These are phyloP conservation scores for Melospiza melodia DNA, from an alignment of 2,113 vertebrate genomes.

Conservation along the genomic window DNA sequence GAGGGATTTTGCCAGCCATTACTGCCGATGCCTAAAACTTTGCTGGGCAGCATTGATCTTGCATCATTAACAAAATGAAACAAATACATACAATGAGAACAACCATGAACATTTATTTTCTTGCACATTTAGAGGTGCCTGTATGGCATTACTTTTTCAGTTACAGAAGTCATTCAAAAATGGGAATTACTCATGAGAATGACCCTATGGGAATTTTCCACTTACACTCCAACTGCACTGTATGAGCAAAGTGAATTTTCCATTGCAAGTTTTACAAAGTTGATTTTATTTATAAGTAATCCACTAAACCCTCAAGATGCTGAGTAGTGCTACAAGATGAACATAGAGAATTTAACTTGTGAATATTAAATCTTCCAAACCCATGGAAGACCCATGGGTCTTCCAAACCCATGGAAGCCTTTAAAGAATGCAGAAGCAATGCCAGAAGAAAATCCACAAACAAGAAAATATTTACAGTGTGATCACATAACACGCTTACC, in stretches of 20 bases:
- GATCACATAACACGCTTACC: accelerated
- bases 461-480: neutral
- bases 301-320: neutral
- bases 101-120: neutral
- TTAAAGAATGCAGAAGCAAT: neutral
- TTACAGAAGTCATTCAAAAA: neutral
- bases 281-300: neutral
- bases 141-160: neutral
- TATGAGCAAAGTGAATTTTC: neutral
- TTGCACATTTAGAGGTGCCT: neutral
- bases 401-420: neutral
- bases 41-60: neutral
- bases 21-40: neutral
- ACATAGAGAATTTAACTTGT: neutral
- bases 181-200: neutral
- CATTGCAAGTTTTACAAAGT: neutral
- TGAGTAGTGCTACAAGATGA: neutral
- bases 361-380: neutral
- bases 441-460: neutral
- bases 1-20: neutral
- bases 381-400: neutral
- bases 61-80: neutral
- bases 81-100: neutral
- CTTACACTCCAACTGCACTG: neutral
- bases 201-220: neutral